Base-by-base conservation (phyloP, 2,888 invertebrate genomes). In the Tenodera sinensis region DNA sequence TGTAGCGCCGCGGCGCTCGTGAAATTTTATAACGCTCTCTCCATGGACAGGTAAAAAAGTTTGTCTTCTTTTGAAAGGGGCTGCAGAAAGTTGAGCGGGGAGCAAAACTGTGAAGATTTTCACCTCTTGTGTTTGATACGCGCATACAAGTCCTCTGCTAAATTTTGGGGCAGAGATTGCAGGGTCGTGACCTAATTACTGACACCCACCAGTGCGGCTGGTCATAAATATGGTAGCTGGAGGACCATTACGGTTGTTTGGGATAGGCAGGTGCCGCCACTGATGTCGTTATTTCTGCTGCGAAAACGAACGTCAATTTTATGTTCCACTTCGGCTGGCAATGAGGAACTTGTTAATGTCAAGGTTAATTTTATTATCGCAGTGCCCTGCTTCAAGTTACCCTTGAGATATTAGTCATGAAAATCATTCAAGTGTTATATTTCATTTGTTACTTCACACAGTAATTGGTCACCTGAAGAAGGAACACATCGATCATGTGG, bases 1-100 rank as follows among this genome's bases (percentile, higher is more conserved):
- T 90, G 89, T 89, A 71, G 54, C 54, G 87, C 71, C 88, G 88
- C 87, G 89, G 85, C 89, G 89, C 88, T 90, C 90, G 90, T 90
- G 90, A 90, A 90, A 90, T 90, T 90, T 90, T 90, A 90, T 90
- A 90, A 89, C 90, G 89, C 83, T 90, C 90, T 90, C 90, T 90
- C 90, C 28, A 87, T 88, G 90, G 90, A 88, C 90, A 90, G 90
- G 90, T 90, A 90, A 90, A 90, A 90, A 90, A 90, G 89, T 88
- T 89, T 89, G 88, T 89, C 89, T 89, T 89, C 25, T 88, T 89
- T 90, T 87, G 89, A 85, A 85, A 83, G 71, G 83, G 86, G 83
- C 54, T n/a, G 87, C 28, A 15, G 81, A 27, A 82, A 28, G 28
- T 20, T 28, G 87, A 12, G 81, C 28, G 54, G 54, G 54, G 54